Conservation (phyloP, 2,113 vertebrate species). For the Elgaria multicarinata region DNA sequence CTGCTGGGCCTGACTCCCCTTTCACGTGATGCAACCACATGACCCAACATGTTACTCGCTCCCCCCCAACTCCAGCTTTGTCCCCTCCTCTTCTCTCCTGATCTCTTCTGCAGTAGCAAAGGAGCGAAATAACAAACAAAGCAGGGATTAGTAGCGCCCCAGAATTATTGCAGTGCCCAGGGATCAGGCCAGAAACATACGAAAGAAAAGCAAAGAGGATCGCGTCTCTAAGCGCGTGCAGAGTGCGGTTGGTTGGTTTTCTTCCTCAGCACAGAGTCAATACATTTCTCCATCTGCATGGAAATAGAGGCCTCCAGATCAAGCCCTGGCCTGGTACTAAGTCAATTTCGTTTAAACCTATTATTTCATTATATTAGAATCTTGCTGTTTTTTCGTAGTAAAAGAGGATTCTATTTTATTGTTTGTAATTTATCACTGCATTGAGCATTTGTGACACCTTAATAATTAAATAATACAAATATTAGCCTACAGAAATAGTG, state of each 20-base stretch:
- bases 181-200: not conserved
- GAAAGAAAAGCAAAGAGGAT: not conserved
- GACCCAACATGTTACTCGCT: conserved; percentile 56
- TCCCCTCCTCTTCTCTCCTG: too few species aligned
- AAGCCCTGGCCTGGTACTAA: not conserved
- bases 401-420: not conserved
- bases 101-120: not conserved
- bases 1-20: conserved; percentile 72
- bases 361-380: not conserved
- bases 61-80: not conserved
- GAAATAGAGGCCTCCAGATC: not conserved
- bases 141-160: not conserved
- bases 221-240: not conserved
- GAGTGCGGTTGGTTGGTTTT: not conserved
- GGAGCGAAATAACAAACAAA: not conserved
- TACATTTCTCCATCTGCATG: too few species aligned
- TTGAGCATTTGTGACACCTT: not conserved
- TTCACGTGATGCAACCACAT: conserved; percentile 81
- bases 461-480: not conserved
- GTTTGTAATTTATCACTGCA: not conserved
- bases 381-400: not conserved
- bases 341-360: not conserved
- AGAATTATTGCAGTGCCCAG: not conserved
- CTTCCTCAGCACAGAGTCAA: not conserved
- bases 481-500: not conserved